Evolutionary conservation across 2,113 vertebrate species (phyloP), one percentile per base, ranked within the genome.

Genomic region (Oryzias celebensis): DNA sequence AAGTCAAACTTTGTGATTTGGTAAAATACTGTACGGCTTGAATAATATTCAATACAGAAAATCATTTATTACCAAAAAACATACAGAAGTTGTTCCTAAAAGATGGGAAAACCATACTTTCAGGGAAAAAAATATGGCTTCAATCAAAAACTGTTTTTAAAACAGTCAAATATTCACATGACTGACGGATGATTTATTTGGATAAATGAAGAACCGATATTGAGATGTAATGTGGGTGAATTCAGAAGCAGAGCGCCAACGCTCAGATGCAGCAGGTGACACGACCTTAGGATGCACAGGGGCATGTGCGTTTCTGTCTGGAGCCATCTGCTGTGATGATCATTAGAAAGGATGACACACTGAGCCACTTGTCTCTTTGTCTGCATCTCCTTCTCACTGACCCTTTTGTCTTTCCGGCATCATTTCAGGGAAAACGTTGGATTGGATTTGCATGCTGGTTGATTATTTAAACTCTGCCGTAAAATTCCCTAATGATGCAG

Each of bases 261-360:
- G 58, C 31, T 16, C 46, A 62, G 41, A 41, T 73, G 41, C 73
- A 81, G 73, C 71, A 31, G 71, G 77, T 62, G 76, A 78, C 73
- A 58, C 68, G 49, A 57, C 62, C 55, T 54, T 1, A 52, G 51
- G 59, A 71, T 17, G 20, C 55, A 47, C n/a, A 4, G 41, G 36
- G 61, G 58, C 68, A 78, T 77, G 64, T 64, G 61, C 68, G 80
- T 18, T 23, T 71, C 44, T 41, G 17, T 75, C 73, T 78, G 52
- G 4, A 58, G 61, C 86, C 88, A 88, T 90, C 88, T 90, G 88
- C 80, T 56, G 1, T 12, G 59, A 36, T 26, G 68, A 74, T 85
- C 82, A 81, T 86, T 87, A 87, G 76, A 76, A 62, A 66, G 62
- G 66, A 65, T 73, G 50, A 82, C 88, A 75, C 73, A 74, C 76